Evolutionary conservation across 2,888 invertebrate genomes (phyloP).

Genomic region (Mactromeris polynyma): DNA sequence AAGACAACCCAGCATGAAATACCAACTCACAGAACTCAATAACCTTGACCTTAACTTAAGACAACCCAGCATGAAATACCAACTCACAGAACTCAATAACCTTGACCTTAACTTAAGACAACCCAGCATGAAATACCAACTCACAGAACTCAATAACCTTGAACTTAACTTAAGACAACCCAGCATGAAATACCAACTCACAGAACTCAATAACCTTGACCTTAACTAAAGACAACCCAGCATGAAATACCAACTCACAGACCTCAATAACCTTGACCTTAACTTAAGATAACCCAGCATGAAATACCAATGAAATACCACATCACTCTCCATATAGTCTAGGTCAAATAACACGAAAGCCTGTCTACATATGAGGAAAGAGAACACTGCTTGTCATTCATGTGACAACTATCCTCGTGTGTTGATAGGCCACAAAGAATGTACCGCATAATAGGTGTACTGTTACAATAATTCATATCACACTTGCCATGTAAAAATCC

Average conservation of each 20-base stretch:
- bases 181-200: not conserved
- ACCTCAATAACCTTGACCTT: not conserved
- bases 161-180: no score
- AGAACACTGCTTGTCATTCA: not conserved
- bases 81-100: no score
- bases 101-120: no score
- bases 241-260: not conserved
- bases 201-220: not conserved
- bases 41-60: no score
- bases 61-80: no score
- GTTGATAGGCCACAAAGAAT: not conserved
- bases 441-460: not conserved
- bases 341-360: not conserved
- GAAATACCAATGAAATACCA: not conserved
- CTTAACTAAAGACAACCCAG: no score
- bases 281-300: not conserved
- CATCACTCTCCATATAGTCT: not conserved
- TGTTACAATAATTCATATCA: not conserved
- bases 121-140: no score
- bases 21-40: no score
- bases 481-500: not conserved
- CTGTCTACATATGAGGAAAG: not conserved
- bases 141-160: no score
- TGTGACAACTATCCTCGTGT: not conserved
- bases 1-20: no score